Percentiles rank a stretch among this genome's conserved stretches.
These are phyloP conservation scores for Griposia aprilina DNA, from an alignment of 2,888 invertebrate genomes.

Conservation along the genomic window DNA sequence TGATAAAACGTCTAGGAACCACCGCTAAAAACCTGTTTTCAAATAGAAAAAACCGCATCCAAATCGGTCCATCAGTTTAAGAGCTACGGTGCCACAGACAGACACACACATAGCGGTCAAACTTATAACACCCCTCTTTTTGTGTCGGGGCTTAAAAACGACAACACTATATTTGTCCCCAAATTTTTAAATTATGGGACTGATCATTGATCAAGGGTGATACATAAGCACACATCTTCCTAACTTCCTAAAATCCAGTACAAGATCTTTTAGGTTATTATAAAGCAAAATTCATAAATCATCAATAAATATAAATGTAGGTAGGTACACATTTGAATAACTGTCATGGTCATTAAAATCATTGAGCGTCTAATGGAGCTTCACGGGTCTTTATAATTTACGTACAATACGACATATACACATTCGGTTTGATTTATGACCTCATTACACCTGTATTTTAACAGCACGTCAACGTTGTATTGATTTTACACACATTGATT, in stretches of 20 bases:
- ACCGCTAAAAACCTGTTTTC: no score
- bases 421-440: constrained; percentile 29
- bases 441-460: constrained; percentile 18
- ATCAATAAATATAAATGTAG: constrained; percentile 33
- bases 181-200: background rate
- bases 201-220: no score
- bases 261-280: background rate
- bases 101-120: no score
- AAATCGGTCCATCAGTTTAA: no score
- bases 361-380: constrained; percentile 38
- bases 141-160: no score
- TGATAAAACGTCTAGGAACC: no score
- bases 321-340: no score
- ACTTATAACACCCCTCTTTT: no score
- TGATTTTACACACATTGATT: background rate
- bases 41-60: no score
- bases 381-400: constrained; percentile 23
- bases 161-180: no score
- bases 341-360: constrained; percentile 44
- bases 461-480: background rate
- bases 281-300: background rate
- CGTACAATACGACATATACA: constrained; percentile 7
- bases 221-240: no score
- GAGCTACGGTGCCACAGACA: no score
- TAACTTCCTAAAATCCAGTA: background rate